phyloP scores from a whole-genome alignment of 2,888 invertebrate genomes.

The Pheosia tremula region DNA sequence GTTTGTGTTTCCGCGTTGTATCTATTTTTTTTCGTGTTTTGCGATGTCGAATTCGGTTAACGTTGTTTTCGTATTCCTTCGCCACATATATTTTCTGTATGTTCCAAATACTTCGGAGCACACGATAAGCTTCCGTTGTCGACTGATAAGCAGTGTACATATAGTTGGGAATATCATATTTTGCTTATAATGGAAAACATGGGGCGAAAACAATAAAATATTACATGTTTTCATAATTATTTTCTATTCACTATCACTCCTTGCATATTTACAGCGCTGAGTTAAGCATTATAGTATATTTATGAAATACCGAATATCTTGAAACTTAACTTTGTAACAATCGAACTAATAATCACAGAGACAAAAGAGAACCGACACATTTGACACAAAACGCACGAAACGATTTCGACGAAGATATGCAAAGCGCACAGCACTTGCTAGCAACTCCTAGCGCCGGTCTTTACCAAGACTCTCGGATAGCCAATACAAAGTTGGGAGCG shows the following conservation, averaged over 20 bases:
- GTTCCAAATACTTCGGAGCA: neutral
- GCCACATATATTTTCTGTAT: conserved; percentile 6
- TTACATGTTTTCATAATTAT: too few species aligned
- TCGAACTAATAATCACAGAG: conserved; percentile 33
- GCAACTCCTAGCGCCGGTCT: conserved; percentile 49
- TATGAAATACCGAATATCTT: neutral
- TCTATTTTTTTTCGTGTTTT: conserved; percentile 13
- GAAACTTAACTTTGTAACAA: conserved; percentile 11
- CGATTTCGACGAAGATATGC: conserved; percentile 40
- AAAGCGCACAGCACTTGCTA: conserved; percentile 44
- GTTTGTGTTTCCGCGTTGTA: conserved; percentile 12
- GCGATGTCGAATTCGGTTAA: conserved; percentile 6
- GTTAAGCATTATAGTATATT: too few species aligned
- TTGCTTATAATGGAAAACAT: conserved; percentile 15
- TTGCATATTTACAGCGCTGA: too few species aligned
- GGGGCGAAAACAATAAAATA: too few species aligned
- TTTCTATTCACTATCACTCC: too few species aligned
- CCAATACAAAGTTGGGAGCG: conserved; percentile 66
- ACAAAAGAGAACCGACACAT: conserved; percentile 32
- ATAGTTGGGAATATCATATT: neutral
- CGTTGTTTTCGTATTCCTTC: conserved; percentile 5
- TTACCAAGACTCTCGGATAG: conserved; percentile 54
- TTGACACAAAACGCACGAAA: conserved; percentile 44
- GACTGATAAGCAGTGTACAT: neutral
- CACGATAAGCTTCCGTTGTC: neutral